Percentiles rank a stretch among this genome's conserved stretches.
These are phyloP conservation scores for Teleogryllus occipitalis DNA, from an alignment of 1,140 invertebrate genomes.

Conservation along the genomic window DNA sequence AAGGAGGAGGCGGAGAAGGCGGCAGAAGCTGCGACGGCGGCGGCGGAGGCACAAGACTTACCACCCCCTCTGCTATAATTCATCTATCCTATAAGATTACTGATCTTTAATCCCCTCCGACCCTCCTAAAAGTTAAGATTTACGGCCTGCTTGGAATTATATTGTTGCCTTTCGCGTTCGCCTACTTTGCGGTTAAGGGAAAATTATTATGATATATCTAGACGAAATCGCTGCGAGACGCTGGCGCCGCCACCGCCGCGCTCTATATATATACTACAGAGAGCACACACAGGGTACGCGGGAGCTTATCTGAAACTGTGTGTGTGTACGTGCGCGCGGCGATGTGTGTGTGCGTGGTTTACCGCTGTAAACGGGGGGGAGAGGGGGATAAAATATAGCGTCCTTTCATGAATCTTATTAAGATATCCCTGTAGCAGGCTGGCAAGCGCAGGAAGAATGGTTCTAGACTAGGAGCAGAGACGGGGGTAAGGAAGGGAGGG, in stretches of 20 bases:
- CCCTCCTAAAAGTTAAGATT: conserved; percentile 62
- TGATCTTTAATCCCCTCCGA: conserved; percentile 59
- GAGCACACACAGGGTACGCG: background rate
- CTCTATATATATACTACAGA: conserved; percentile 14
- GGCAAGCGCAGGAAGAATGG: conserved; percentile 9
- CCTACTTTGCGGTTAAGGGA: conserved; percentile 37
- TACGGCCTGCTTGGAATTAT: conserved; percentile 54
- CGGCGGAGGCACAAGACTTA: background rate
- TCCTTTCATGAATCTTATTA: conserved; percentile 63
- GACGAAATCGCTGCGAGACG: conserved; percentile 35
- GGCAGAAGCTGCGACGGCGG: background rate
- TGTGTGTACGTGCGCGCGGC: background rate
- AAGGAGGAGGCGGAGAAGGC: background rate
- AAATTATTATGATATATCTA: conserved; percentile 46
- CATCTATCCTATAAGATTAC: conserved; percentile 49
- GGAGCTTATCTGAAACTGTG: conserved; percentile 14
- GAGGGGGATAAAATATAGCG: conserved; percentile 49
- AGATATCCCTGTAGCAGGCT: conserved; percentile 42
- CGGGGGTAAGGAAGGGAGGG: conserved; percentile 9
- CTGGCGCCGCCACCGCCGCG: conserved; percentile 9
- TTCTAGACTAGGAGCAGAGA: conserved; percentile 3
- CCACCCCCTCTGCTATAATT: conserved; percentile 26
- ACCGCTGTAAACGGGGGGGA: conserved; percentile 37
- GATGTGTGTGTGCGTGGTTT: conserved; percentile 19
- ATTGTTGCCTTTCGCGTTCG: conserved; percentile 39